phyloP scores from a whole-genome alignment of 2,113 vertebrate genomes.

The Paracanthobrama guichenoti region DNA sequence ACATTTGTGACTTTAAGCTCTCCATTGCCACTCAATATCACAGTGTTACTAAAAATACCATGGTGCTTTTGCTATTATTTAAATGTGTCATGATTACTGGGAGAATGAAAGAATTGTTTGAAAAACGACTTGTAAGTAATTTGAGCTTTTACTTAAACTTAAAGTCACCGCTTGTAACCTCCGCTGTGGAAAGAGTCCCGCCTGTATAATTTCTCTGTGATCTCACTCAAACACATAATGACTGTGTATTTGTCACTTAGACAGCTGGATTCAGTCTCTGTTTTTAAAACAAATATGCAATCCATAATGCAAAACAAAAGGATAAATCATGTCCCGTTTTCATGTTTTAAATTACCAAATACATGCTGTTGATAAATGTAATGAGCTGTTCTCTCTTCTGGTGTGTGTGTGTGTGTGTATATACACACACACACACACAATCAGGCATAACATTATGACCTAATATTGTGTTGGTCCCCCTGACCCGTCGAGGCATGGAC shows the following conservation, averaged over 20 bases:
- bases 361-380: not conserved
- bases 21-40: not conserved
- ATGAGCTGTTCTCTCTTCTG: not conserved
- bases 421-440: too few relatives aligned
- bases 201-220: not conserved
- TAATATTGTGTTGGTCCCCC: too few relatives aligned
- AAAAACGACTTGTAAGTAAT: not conserved
- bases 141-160: not conserved
- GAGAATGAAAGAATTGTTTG: not conserved
- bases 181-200: too few relatives aligned
- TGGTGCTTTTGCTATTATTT: not conserved
- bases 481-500: too few relatives aligned
- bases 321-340: not conserved
- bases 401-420: too few relatives aligned
- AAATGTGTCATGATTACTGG: not conserved
- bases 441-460: too few relatives aligned
- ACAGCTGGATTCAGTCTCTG: not conserved
- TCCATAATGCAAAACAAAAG: not conserved
- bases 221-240: not conserved
- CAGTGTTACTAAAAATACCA: not conserved
- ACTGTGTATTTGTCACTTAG: not conserved
- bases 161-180: not conserved
- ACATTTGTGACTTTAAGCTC: not conserved
- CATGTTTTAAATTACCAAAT: not conserved
- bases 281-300: not conserved